Conservation (phyloP, 1,140 invertebrate genomes). For the Orius insidiosus region DNA sequence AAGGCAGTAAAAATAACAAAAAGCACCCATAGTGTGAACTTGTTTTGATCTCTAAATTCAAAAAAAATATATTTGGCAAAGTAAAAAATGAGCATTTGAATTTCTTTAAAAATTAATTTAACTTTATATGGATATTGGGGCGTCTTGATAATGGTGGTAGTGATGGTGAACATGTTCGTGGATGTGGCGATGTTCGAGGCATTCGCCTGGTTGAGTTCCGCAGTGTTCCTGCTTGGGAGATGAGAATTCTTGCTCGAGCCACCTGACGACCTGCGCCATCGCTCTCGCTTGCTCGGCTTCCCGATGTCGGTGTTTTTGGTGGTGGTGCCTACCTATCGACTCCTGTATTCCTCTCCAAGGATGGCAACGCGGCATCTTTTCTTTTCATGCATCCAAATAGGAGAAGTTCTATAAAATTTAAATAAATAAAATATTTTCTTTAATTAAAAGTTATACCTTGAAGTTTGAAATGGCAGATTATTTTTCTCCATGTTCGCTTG, state of each 20-base stretch:
- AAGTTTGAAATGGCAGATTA: slow-evolving; percentile 63
- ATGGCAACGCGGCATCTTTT: not conserved
- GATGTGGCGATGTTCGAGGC: slow-evolving; percentile 45
- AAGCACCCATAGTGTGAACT: too few species aligned
- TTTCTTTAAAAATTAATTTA: too few species aligned
- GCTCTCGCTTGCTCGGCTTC: slow-evolving; percentile 49
- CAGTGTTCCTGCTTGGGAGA: slow-evolving; percentile 20
- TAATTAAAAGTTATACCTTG: slow-evolving; percentile 32
- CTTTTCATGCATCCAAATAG: not conserved
- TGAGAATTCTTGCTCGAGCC: slow-evolving; percentile 36
- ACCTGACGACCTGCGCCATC: slow-evolving; percentile 45
- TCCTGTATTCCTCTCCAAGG: not conserved
- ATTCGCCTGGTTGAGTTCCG: slow-evolving; percentile 4
- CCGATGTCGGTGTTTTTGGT: slow-evolving; percentile 43
- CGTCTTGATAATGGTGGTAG: slow-evolving; percentile 31
- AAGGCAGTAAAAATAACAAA: too few species aligned
- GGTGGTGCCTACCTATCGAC: slow-evolving; percentile 27
- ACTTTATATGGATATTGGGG: too few species aligned
- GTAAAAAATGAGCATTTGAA: too few species aligned
- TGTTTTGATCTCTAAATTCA: too few species aligned
- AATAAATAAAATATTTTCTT: not conserved
- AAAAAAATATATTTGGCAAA: too few species aligned
- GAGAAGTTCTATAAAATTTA: slow-evolving; percentile 1
- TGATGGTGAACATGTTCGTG: slow-evolving; percentile 73
- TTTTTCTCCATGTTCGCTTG: slow-evolving; percentile 85